These are phyloP conservation scores for Montifringilla adamsi DNA, from an alignment of 2,113 vertebrate species.

Conservation along the genomic window DNA sequence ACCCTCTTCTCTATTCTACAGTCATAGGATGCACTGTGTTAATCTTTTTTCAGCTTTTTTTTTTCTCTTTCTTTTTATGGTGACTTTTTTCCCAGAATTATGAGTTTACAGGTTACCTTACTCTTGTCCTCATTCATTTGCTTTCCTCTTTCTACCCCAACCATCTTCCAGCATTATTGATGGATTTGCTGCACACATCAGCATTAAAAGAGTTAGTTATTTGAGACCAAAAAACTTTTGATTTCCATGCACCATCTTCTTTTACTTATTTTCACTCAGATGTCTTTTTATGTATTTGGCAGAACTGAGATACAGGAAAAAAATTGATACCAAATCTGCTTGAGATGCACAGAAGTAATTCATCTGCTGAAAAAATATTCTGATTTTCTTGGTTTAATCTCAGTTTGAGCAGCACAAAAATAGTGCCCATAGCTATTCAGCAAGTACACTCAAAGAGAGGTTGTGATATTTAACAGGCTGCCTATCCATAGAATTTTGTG, in stretches of 20 bases:
- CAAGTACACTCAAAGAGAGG: not conserved
- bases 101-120: not conserved
- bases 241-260: rapidly evolving
- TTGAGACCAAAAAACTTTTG: not conserved
- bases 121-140: not conserved
- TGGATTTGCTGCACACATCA: not conserved
- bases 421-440: not conserved
- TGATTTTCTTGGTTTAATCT: not conserved
- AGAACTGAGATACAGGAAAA: not conserved
- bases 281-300: not conserved
- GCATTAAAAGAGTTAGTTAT: not conserved
- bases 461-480: not conserved
- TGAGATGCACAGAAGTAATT: not conserved
- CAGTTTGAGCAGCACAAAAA: not conserved
- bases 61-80: not conserved
- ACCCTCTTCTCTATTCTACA: not conserved
- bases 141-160: not conserved
- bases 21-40: rapidly evolving
- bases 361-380: not conserved
- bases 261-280: not conserved
- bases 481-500: not conserved
- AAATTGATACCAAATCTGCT: not conserved
- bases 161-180: not conserved
- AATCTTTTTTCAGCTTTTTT: not conserved
- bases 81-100: not conserved